Base-by-base conservation (phyloP, 92 coral and sea anemone genomes). In the Montipora capitata region DNA sequence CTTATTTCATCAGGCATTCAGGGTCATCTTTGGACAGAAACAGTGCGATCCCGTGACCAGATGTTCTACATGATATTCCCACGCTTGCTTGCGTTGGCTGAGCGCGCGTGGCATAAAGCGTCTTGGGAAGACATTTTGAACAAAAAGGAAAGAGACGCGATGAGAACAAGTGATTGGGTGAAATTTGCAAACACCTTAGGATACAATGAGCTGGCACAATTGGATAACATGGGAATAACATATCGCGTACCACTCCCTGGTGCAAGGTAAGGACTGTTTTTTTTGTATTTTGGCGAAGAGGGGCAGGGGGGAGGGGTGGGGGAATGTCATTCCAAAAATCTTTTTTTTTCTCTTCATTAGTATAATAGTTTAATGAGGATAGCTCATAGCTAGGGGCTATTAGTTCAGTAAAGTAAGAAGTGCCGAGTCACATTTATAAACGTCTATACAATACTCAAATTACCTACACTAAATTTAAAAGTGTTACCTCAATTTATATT, bases 91-190 rank as follows among this genome's bases (percentile, higher is more conserved):
- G 98, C 99, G 10, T 49, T 96, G 44, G 96, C 98, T 44, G 99
- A 96, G 83, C 95, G 99, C 18, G 94, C 98, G 15, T 96, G 99
- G 99, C 99, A 96, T 85, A 96, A 95, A 52, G 98, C 98, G 84
- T 74, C 99, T 17, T 96, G 96, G 96, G 99, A 96, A 85, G 85
- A 72, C 66, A 81, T 88, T 27, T 66, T 45, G 4, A 78, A 93
- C 40, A 87, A 80, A 67, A 84, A 76, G 9, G 89, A 84, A 35
- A 84, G 96, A 73, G 80, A 93, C 16, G 62, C 70, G 8, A 83
- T 56, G 74, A 84, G 45, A 74, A 48, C 61, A 43, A 57, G 78
- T 17, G 96, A 93, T 82, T 96, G 99, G 99, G 93, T 84, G 74
- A 77, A 72, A 59, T 95, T 96, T 85, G 98, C 98, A 5, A 93